Conservation (phyloP, 2,797 vertebrate species). For the Bothrops alternatus region DNA sequence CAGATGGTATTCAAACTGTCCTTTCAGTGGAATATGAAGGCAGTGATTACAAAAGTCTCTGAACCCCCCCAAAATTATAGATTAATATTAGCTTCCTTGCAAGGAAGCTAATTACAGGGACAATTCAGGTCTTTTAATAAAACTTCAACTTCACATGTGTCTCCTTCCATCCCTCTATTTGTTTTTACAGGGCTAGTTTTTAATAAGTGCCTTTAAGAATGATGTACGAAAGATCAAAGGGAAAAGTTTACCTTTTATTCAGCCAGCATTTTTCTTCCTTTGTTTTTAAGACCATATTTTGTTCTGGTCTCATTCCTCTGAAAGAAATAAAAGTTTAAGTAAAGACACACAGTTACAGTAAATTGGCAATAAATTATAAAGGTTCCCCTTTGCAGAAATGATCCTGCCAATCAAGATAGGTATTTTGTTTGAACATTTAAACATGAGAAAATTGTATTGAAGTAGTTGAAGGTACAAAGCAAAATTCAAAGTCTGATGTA, state of each 20-base stretch:
- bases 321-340: slow-evolving; percentile 29
- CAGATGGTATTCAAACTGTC: background rate
- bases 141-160: background rate
- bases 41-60: background rate
- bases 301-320: slow-evolving; percentile 28
- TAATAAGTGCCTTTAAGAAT: slow-evolving; percentile 33
- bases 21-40: background rate
- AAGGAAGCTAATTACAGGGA: background rate
- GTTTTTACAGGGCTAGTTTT: slow-evolving; percentile 12
- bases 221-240: slow-evolving; percentile 46
- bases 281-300: slow-evolving; percentile 23
- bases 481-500: background rate
- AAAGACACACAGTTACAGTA: background rate
- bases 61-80: background rate
- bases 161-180: background rate
- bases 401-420: background rate
- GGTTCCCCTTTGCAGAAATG: background rate
- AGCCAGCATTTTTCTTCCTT: background rate
- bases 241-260: slow-evolving; percentile 20
- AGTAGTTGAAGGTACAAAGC: background rate
- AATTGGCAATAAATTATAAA: slow-evolving; percentile 12
- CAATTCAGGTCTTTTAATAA: background rate
- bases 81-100: background rate
- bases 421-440: background rate
- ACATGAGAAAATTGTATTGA: background rate